Conservation (phyloP, 2,113 vertebrate species). For the Otis tarda region DNA sequence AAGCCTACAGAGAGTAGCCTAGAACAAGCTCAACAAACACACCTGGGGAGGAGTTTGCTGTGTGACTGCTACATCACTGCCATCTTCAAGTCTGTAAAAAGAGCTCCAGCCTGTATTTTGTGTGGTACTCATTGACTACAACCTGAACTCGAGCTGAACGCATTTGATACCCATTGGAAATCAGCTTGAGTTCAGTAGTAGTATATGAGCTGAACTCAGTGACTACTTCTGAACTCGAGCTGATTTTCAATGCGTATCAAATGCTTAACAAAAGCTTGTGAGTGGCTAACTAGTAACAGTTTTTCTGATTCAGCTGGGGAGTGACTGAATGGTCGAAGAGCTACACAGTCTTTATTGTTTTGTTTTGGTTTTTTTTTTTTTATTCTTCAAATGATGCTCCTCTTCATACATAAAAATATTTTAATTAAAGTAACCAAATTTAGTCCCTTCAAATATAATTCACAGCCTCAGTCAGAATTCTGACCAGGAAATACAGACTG, state of each 20-base stretch:
- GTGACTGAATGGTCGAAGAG: neutral
- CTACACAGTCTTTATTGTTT: neutral
- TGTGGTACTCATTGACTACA: rapidly evolving
- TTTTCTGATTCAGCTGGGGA: neutral
- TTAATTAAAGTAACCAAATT: neutral
- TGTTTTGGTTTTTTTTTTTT: neutral
- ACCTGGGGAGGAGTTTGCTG: neutral
- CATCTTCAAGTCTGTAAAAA: neutral
- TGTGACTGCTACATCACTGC: neutral
- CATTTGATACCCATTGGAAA: too few species aligned
- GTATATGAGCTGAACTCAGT: too few species aligned
- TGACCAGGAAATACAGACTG: neutral
- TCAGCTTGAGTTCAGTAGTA: too few species aligned
- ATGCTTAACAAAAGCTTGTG: neutral
- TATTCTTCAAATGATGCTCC: neutral
- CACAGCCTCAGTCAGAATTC: neutral
- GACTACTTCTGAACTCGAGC: neutral
- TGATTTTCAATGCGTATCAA: neutral
- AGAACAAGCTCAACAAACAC: neutral
- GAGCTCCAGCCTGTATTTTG: neutral
- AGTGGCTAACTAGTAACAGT: neutral
- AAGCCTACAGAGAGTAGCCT: neutral
- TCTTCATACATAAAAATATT: neutral
- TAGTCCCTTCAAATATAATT: neutral
- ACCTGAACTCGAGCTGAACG: neutral